These are phyloP conservation scores for Menura novaehollandiae DNA, from an alignment of 2,113 vertebrate species.

Conservation along the genomic window DNA sequence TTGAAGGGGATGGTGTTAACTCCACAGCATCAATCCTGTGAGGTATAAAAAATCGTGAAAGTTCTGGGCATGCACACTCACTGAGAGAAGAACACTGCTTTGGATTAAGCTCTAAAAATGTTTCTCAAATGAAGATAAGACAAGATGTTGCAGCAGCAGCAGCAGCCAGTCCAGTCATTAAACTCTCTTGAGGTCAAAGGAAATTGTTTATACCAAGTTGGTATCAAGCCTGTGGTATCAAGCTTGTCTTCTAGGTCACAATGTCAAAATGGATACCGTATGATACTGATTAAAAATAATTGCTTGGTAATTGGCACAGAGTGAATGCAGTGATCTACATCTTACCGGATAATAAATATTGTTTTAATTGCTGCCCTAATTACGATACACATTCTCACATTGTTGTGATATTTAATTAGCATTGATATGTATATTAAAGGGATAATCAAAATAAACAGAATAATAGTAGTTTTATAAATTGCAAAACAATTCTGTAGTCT, in stretches of 20 bases:
- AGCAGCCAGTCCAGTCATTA: not conserved
- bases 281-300: slow-evolving; percentile 49
- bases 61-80: not conserved
- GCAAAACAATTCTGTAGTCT: not conserved
- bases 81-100: not conserved
- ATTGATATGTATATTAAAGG: not conserved
- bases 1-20: not conserved
- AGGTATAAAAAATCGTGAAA: not conserved
- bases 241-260: slow-evolving; percentile 21
- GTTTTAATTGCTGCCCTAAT: slow-evolving; percentile 50
- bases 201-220: not conserved
- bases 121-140: not conserved
- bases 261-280: not conserved
- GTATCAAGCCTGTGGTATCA: not conserved
- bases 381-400: not conserved
- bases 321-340: slow-evolving; percentile 35
- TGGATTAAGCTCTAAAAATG: not conserved
- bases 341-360: slow-evolving; percentile 18
- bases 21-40: not conserved
- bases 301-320: slow-evolving; percentile 36
- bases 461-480: not conserved
- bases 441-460: not conserved
- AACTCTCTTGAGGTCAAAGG: slow-evolving; percentile 10
- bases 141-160: not conserved
- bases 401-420: not conserved